Evolutionary conservation across 2,888 invertebrate species (phyloP).

Genomic region (Tubiluchus corallicola): DNA sequence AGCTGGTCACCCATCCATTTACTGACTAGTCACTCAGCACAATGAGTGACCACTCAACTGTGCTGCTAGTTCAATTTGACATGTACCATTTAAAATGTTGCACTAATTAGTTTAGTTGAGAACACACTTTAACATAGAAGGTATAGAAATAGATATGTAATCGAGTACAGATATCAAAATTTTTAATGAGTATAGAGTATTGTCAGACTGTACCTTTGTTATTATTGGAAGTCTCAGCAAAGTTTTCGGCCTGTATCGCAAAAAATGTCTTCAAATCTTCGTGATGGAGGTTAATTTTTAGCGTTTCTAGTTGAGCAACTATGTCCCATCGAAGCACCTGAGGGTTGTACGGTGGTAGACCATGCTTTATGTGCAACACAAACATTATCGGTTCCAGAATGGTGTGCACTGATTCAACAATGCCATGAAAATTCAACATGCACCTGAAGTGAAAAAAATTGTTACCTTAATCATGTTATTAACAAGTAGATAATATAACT

Average conservation of each 20-base stretch:
- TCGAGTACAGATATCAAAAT: too few species aligned
- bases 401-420: slow-evolving; percentile 51
- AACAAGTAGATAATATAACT: too few species aligned
- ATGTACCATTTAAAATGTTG: too few species aligned
- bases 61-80: too few species aligned
- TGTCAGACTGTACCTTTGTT: too few species aligned
- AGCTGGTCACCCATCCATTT: too few species aligned
- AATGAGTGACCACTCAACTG: too few species aligned
- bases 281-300: slow-evolving; percentile 49
- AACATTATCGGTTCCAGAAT: slow-evolving; percentile 52
- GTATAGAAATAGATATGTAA: too few species aligned
- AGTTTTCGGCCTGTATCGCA: slow-evolving; percentile 50
- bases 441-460: slow-evolving; percentile 15
- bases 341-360: slow-evolving; percentile 33
- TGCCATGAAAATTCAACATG: slow-evolving; percentile 39
- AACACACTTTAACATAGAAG: too few species aligned
- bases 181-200: too few species aligned
- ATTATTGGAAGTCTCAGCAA: slow-evolving; percentile 29
- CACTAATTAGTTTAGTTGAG: too few species aligned
- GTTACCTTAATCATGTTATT: background rate
- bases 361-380: slow-evolving; percentile 50
- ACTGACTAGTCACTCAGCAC: too few species aligned
- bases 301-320: slow-evolving; percentile 43
- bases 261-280: slow-evolving; percentile 50
- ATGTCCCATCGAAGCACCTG: slow-evolving; percentile 38